A percentile compares a stretch with the other conserved stretches of the same genome.
These are phyloP conservation scores for Drosophila nigromelanica DNA, from an alignment of 1,140 invertebrate genomes.

Conservation along the genomic window DNA sequence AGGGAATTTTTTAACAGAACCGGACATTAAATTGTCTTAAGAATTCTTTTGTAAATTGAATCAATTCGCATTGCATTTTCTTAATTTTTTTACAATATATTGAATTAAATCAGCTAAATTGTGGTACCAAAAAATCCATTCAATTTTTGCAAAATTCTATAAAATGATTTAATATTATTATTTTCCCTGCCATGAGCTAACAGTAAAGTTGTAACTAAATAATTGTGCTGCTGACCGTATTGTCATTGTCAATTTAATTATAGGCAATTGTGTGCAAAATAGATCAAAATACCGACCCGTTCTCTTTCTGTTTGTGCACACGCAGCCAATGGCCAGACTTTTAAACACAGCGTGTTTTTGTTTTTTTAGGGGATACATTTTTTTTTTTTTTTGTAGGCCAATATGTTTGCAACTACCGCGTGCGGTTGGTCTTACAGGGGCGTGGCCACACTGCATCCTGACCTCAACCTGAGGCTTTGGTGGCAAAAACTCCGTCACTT, in stretches of 20 bases:
- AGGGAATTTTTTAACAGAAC: too few relatives aligned
- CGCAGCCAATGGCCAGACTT: background rate
- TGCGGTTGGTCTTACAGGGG: constrained; percentile 39
- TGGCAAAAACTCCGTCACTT: constrained; percentile 4
- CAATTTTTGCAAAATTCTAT: background rate
- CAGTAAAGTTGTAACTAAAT: background rate
- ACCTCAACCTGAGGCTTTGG: constrained; percentile 38
- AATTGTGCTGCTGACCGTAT: background rate
- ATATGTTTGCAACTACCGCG: constrained; percentile 30
- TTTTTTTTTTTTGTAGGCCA: constrained; percentile 23
- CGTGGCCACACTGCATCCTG: constrained; percentile 25
- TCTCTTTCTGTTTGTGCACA: background rate
- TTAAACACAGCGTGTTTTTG: background rate
- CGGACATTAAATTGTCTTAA: too few relatives aligned
- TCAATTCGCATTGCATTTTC: too few relatives aligned
- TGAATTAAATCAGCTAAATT: too few relatives aligned
- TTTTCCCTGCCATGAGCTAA: too few relatives aligned
- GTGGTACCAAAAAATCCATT: background rate
- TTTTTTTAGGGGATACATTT: background rate
- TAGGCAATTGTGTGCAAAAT: constrained; percentile 16
- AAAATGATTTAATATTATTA: too few relatives aligned
- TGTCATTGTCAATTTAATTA: constrained; percentile 42
- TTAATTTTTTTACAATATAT: too few relatives aligned
- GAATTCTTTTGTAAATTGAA: too few relatives aligned
- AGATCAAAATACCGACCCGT: constrained; percentile 26